These are phyloP conservation scores for Amiota communis DNA, from an alignment of 2,888 invertebrate genomes.

Conservation along the genomic window DNA sequence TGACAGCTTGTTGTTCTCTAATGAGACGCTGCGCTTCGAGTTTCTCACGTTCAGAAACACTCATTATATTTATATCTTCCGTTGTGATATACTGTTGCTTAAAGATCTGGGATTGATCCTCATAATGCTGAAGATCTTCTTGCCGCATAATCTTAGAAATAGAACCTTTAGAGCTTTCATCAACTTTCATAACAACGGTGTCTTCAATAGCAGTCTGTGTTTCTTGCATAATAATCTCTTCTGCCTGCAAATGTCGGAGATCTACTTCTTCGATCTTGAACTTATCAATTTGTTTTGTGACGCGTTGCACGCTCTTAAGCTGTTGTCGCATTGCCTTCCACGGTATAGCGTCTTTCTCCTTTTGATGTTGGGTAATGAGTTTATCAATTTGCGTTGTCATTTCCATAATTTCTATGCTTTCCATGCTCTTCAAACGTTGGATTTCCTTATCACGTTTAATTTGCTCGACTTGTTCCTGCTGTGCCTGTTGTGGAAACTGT, in stretches of 20 bases:
- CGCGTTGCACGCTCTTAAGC: constrained; percentile 70
- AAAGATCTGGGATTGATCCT: constrained; percentile 56
- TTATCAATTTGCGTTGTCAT: constrained; percentile 72
- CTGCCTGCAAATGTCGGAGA: constrained; percentile 67
- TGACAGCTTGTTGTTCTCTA: constrained; percentile 66
- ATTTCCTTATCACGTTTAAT: constrained; percentile 72
- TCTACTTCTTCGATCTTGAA: constrained; percentile 74
- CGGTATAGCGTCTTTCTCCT: constrained; percentile 63
- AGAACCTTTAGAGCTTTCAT: constrained; percentile 67
- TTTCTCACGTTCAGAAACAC: constrained; percentile 68
- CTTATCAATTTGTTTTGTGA: constrained; percentile 72
- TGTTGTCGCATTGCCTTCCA: constrained; percentile 73
- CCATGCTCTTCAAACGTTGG: constrained; percentile 70
- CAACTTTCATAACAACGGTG: constrained; percentile 75
- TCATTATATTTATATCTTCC: constrained; percentile 70
- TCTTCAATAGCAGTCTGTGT: constrained; percentile 77
- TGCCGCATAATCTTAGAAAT: constrained; percentile 61
- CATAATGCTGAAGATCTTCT: constrained; percentile 69
- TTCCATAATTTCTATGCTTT: constrained; percentile 71
- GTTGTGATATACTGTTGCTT: constrained; percentile 67
- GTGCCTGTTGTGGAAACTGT: constrained; percentile 48
- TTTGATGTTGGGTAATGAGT: constrained; percentile 67
- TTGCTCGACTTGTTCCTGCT: constrained; percentile 66
- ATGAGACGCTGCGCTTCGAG: constrained; percentile 69
- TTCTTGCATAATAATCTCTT: constrained; percentile 72